Conservation (phyloP, 2,797 vertebrate species). For the Lepus townsendii region DNA sequence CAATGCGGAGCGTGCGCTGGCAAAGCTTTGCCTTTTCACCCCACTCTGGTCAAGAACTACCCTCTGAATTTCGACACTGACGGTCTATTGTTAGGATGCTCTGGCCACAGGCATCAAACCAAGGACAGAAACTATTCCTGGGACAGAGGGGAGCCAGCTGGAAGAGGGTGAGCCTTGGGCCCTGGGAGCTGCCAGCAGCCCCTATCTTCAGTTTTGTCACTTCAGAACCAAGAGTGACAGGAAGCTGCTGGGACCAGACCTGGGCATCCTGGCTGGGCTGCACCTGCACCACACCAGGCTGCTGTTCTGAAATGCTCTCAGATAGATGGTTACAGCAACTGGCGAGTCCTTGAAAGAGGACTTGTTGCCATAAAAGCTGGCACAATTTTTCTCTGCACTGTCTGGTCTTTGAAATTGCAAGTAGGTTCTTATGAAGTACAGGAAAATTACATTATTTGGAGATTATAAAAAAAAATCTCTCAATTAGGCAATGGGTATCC, state of each 20-base stretch:
- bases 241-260: not conserved
- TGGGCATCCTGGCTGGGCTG: not conserved
- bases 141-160: not conserved
- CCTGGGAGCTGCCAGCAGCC: not conserved
- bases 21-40: too few species aligned
- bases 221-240: not conserved
- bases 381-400: slow-evolving; percentile 37
- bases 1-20: not conserved
- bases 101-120: slow-evolving; percentile 36
- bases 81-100: slow-evolving; percentile 55
- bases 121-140: slow-evolving; percentile 9
- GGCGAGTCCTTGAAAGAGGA: slow-evolving; percentile 1
- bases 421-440: slow-evolving; percentile 14
- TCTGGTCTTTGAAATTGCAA: slow-evolving; percentile 46
- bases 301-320: not conserved
- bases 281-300: not conserved
- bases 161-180: not conserved
- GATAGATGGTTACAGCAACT: not conserved
- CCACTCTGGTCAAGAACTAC: not conserved
- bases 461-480: not conserved
- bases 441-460: not conserved
- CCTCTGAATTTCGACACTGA: slow-evolving; percentile 28
- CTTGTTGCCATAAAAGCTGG: not conserved
- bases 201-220: not conserved
- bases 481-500: not conserved